Base-by-base conservation (phyloP, 2,113 vertebrate genomes). In the Cichladusa arquata region DNA sequence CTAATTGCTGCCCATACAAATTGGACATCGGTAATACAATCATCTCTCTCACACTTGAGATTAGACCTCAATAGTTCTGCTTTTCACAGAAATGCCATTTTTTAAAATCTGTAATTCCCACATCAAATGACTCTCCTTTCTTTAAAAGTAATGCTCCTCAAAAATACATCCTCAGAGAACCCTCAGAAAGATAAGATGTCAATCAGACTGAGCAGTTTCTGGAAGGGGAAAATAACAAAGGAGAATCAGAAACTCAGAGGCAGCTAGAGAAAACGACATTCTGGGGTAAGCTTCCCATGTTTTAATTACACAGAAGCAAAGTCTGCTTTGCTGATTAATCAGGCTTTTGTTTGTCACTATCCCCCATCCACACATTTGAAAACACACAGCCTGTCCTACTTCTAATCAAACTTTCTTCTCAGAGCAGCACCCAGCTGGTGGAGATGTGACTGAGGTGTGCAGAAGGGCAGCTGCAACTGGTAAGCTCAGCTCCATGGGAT, bases 101-200 rank as follows among this genome's bases (percentile, higher is more conserved):
- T 74, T 47, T 81, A 15, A 95, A 88, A 80, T n/a, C 86, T 86
- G 78, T 90, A 94, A 95, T 94, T 96, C 92, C 69, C 72, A 23
- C 51, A 93, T 78, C 88, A 90, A 81, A 81, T 83, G 51, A 58
- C 34, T 91, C 69, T 92, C 53, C 48, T 82, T 90, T 93, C 90
- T 86, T 77, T 71, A 86, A 96, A 88, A 79, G 86, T 76, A 88
- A 44, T n/a, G 24, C 72, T 78, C 31, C 83, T 92, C 87, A 90
- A 92, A 88, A 93, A 71, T 19, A 78, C 48, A 48, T 86, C 65
- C 86, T 86, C 29, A 26, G 90, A 92, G 71, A 95, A 54, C 3
- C 25, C 58, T 86, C 72, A 31, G 56, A 45, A 86, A 81, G 88
- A 79, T 54, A 88, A 92, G 79, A 64, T 54, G 86, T 78, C 96